A percentile compares a stretch with the other conserved stretches of the same genome.
These are phyloP conservation scores for Morelia viridis DNA, from an alignment of 2,797 vertebrate species.

Conservation along the genomic window DNA sequence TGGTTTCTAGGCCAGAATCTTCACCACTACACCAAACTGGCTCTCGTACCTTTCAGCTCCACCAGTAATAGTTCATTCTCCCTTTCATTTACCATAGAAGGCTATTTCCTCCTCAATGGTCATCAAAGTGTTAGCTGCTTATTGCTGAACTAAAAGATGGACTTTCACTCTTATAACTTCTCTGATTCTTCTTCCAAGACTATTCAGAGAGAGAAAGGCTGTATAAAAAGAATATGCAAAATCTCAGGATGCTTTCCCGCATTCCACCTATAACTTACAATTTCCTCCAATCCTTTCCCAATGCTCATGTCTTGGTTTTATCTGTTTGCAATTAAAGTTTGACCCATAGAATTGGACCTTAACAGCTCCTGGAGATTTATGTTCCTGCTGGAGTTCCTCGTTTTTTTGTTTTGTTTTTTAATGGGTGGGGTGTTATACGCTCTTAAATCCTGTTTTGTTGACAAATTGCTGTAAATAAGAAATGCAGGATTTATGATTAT, in stretches of 20 bases:
- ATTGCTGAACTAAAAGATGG: background rate
- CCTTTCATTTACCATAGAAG: background rate
- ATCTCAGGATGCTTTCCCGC: background rate
- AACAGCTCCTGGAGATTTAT: background rate
- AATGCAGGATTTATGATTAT: background rate
- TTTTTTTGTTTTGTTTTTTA: background rate
- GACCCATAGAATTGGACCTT: background rate
- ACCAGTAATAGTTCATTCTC: background rate
- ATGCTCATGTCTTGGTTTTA: background rate
- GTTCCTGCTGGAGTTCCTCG: background rate
- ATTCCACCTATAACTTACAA: background rate
- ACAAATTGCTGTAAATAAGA: background rate
- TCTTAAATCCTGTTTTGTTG: background rate
- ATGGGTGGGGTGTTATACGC: background rate
- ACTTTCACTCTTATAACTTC: background rate
- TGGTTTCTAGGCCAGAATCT: no score
- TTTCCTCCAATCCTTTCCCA: background rate
- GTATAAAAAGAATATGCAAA: background rate
- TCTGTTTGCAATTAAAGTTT: background rate
- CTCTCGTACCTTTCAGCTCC: background rate
- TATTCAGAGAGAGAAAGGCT: background rate
- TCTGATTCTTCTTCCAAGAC: background rate
- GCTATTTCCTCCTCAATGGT: background rate
- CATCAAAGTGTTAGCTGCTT: background rate
- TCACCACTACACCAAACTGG: no score